phyloP scores from a whole-genome alignment of 2,888 invertebrate genomes.

The Fragum fragum region DNA sequence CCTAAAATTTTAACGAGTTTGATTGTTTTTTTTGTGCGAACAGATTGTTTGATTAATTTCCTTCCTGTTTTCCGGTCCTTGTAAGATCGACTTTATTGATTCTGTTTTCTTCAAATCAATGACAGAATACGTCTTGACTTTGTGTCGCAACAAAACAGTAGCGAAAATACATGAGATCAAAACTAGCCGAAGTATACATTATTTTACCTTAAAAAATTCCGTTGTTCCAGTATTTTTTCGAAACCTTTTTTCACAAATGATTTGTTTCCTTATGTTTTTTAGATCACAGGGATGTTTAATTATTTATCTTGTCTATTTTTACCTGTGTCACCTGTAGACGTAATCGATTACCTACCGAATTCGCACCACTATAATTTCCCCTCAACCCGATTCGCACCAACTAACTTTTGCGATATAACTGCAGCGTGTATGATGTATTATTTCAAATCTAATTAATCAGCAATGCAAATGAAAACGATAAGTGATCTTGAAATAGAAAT shows the following conservation, averaged over 20 bases:
- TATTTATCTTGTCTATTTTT: constrained; percentile 24
- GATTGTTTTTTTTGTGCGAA: too few species aligned
- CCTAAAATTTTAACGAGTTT: too few species aligned
- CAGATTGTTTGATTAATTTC: too few species aligned
- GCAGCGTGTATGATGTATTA: too few species aligned
- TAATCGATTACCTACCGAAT: background rate
- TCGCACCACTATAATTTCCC: background rate
- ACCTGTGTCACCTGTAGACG: constrained; percentile 25
- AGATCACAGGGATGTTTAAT: background rate
- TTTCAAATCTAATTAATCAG: too few species aligned
- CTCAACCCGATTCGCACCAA: background rate
- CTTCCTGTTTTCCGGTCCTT: too few species aligned
- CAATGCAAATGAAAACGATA: too few species aligned
- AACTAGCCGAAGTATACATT: background rate
- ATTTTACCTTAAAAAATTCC: too few species aligned
- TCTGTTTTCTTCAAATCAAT: background rate
- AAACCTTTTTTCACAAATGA: background rate
- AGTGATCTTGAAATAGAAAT: too few species aligned
- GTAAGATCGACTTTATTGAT: background rate
- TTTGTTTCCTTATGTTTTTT: background rate
- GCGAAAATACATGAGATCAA: background rate
- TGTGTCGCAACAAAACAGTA: background rate
- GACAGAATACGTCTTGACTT: background rate
- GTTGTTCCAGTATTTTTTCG: too few species aligned
- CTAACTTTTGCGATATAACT: background rate